Percentiles rank a stretch among this genome's conserved stretches.
Evolutionary conservation across 2,113 vertebrate species (phyloP).

Genomic region (Apodemus sylvaticus): DNA sequence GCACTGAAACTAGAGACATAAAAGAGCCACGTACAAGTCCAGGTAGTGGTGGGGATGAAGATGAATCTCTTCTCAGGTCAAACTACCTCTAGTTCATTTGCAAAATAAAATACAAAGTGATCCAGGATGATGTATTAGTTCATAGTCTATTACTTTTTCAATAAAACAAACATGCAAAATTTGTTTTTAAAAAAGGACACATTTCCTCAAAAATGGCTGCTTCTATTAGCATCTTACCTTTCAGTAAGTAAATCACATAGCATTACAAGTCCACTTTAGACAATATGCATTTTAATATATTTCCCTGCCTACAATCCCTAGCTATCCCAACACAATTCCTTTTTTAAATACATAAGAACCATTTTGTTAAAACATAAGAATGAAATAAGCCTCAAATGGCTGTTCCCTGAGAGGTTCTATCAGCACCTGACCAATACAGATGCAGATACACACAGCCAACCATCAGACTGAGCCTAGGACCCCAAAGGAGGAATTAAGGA

Average conservation of each 20-base stretch:
- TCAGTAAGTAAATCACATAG: not conserved
- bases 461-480: too few species aligned
- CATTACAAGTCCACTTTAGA: not conserved
- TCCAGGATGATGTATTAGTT: too few species aligned
- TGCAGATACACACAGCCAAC: too few species aligned
- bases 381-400: not conserved
- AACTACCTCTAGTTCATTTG: not conserved
- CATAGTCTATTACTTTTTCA: not conserved
- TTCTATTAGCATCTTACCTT: not conserved
- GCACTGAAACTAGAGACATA: not conserved
- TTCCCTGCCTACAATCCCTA: not conserved
- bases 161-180: not conserved
- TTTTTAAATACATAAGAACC: not conserved
- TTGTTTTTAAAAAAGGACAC: too few species aligned
- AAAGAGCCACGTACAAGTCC: not conserved
- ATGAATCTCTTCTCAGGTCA: not conserved
- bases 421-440: too few species aligned
- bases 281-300: not conserved
- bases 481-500: too few species aligned
- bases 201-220: not conserved
- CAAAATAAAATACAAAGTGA: not conserved
- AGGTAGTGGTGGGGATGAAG: not conserved
- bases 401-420: too few species aligned
- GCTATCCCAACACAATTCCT: not conserved
- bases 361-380: not conserved